Evolutionary conservation across 35 echinoderm and acorn worm species (phyloP).

Genomic region (Anneissia japonica): DNA sequence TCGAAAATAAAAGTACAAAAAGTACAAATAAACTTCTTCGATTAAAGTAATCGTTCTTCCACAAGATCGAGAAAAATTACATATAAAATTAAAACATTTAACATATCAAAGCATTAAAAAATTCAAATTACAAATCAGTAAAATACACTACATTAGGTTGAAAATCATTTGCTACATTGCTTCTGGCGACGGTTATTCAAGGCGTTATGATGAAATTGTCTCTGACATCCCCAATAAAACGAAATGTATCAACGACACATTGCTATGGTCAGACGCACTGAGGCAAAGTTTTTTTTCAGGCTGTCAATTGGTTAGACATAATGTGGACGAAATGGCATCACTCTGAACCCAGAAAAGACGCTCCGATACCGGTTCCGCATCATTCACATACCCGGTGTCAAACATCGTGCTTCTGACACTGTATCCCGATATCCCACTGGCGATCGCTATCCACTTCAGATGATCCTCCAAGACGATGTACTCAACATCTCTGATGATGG

Average conservation of each 20-base stretch:
- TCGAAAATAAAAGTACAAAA: too few species aligned
- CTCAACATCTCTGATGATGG: too few species aligned
- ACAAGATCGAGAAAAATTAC: too few species aligned
- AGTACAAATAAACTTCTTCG: too few species aligned
- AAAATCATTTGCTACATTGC: too few species aligned
- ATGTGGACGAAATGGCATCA: constrained; percentile 21
- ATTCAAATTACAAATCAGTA: too few species aligned
- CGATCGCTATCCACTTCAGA: neutral
- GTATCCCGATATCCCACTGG: neutral
- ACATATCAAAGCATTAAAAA: too few species aligned
- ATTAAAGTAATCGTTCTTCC: too few species aligned
- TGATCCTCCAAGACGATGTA: neutral
- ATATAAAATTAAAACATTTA: too few species aligned
- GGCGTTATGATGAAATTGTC: constrained; percentile 2
- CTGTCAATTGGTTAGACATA: constrained; percentile 9
- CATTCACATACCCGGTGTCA: constrained; percentile 13
- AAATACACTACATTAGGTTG: too few species aligned
- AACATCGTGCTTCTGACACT: constrained; percentile 26
- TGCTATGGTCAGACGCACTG: neutral
- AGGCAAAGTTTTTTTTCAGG: constrained; percentile 2
- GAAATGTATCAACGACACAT: neutral
- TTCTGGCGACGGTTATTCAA: constrained; percentile 6
- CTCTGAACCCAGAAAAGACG: constrained; percentile 30
- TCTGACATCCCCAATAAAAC: neutral
- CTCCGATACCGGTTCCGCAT: constrained; percentile 24